phyloP scores from a whole-genome alignment of 2,888 invertebrate species.

The Mythimna loreyi region DNA sequence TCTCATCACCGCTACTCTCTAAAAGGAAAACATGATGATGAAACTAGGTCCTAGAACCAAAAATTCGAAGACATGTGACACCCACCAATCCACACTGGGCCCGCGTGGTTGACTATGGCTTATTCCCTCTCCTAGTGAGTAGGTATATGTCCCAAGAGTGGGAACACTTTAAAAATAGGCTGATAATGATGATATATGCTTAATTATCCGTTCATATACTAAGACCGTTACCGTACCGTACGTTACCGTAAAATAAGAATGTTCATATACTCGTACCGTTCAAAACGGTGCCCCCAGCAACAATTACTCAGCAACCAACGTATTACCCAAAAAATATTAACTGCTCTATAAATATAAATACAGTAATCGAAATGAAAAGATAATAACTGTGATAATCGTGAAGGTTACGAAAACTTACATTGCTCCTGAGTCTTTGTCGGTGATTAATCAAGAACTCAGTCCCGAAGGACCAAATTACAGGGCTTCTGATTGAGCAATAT shows the following conservation, averaged over 20 bases:
- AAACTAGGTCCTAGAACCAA: no score
- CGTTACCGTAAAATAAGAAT: neutral
- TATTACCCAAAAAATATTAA: constrained; percentile 8
- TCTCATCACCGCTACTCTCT: no score
- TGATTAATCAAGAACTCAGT: constrained; percentile 35
- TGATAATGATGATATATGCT: no score
- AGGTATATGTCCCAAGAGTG: no score
- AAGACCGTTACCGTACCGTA: no score
- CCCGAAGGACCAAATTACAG: constrained; percentile 19
- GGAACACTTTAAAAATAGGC: no score
- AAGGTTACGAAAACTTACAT: constrained; percentile 11
- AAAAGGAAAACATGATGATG: no score
- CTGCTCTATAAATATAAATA: constrained; percentile 8
- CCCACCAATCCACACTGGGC: no score
- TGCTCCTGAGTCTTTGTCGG: constrained; percentile 7
- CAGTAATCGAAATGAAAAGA: constrained; percentile 7
- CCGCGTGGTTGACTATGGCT: no score
- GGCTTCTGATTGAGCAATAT: constrained; percentile 38
- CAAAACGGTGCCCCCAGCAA: neutral
- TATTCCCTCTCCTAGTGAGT: no score
- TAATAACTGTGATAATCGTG: constrained; percentile 25
- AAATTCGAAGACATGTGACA: no score
- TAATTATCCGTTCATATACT: no score
- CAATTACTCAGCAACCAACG: constrained; percentile 1
- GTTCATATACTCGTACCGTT: neutral